Evolutionary conservation across 1,140 invertebrate species (phyloP).

Genomic region (Drosophila ambigua): DNA sequence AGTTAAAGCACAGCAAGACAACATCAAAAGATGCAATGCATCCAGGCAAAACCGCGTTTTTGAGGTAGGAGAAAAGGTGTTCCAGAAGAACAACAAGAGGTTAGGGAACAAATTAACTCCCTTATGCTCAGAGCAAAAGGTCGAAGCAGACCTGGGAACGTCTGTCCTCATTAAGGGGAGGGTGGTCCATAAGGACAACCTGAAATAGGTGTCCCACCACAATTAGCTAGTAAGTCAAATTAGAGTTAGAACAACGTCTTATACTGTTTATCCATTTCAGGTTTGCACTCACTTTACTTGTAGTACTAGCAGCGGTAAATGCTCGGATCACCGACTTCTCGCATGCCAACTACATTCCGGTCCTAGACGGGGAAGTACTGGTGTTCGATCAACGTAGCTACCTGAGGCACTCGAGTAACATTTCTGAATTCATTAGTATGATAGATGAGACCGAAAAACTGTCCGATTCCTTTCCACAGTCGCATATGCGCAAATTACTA

Average conservation of each 20-base stretch:
- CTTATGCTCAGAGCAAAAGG: slow-evolving; percentile 11
- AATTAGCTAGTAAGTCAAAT: neutral
- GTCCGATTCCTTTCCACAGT: slow-evolving; percentile 15
- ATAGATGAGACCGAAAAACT: slow-evolving; percentile 22
- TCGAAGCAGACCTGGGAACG: slow-evolving; percentile 35
- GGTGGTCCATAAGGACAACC: slow-evolving; percentile 29
- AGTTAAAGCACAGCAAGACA: slow-evolving; percentile 14
- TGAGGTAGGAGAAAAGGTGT: slow-evolving; percentile 26
- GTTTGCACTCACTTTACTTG: slow-evolving; percentile 2
- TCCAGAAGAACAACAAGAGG: slow-evolving; percentile 15
- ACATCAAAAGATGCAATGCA: slow-evolving; percentile 19
- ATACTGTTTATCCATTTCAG: neutral
- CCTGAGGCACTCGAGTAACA: slow-evolving; percentile 24
- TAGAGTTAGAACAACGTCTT: neutral
- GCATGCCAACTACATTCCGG: slow-evolving; percentile 17
- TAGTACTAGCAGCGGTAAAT: slow-evolving; percentile 3
- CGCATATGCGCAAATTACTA: slow-evolving; percentile 34
- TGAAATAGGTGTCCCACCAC: slow-evolving; percentile 1
- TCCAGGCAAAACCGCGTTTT: slow-evolving; percentile 15
- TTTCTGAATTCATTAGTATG: slow-evolving; percentile 23
- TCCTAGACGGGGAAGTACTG: neutral
- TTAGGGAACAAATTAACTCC: slow-evolving; percentile 34
- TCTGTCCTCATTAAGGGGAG: slow-evolving; percentile 32
- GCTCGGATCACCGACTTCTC: slow-evolving; percentile 29
- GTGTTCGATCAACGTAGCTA: slow-evolving; percentile 6